A percentile compares a stretch with the other conserved stretches of the same genome.
phyloP scores from a whole-genome alignment of 2,888 invertebrate genomes.

The Stegana nigrithorax region DNA sequence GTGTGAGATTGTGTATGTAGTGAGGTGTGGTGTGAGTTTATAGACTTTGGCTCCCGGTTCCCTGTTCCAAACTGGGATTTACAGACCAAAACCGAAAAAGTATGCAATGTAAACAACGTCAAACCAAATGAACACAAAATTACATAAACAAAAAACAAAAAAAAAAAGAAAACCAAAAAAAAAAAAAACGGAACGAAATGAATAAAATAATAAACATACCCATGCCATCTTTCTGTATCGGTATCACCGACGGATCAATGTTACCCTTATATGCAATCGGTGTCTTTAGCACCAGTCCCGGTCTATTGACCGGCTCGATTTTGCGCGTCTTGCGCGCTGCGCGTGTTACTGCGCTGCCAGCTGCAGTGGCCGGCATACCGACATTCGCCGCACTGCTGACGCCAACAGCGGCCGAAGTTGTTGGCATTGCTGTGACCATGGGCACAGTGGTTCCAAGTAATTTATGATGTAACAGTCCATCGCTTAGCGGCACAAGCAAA shows the following conservation, averaged over 20 bases:
- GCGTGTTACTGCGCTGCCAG: slow-evolving; percentile 38
- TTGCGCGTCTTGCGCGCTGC: slow-evolving; percentile 70
- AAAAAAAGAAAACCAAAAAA: slow-evolving; percentile 22
- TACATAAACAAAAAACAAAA: too few species aligned
- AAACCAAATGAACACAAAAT: background rate
- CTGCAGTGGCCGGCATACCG: slow-evolving; percentile 23
- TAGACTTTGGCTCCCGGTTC: too few species aligned
- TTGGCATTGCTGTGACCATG: slow-evolving; percentile 30
- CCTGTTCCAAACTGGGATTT: too few species aligned
- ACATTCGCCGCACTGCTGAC: slow-evolving; percentile 33
- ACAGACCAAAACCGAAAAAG: too few species aligned
- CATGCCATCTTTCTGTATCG: slow-evolving; percentile 89
- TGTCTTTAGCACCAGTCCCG: slow-evolving; percentile 79
- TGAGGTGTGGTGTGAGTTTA: too few species aligned
- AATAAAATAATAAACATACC: slow-evolving; percentile 73
- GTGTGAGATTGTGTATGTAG: background rate
- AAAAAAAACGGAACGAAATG: slow-evolving; percentile 21
- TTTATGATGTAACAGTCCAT: slow-evolving; percentile 55
- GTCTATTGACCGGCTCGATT: slow-evolving; percentile 80
- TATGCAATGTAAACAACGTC: too few species aligned
- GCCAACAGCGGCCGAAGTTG: slow-evolving; percentile 13
- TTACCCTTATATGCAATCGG: slow-evolving; percentile 83
- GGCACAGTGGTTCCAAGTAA: slow-evolving; percentile 44
- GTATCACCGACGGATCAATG: slow-evolving; percentile 86
- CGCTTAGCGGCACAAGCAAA: slow-evolving; percentile 54